Evolutionary conservation across 1,140 invertebrate genomes (phyloP).

Genomic region (Argopecten irradians): DNA sequence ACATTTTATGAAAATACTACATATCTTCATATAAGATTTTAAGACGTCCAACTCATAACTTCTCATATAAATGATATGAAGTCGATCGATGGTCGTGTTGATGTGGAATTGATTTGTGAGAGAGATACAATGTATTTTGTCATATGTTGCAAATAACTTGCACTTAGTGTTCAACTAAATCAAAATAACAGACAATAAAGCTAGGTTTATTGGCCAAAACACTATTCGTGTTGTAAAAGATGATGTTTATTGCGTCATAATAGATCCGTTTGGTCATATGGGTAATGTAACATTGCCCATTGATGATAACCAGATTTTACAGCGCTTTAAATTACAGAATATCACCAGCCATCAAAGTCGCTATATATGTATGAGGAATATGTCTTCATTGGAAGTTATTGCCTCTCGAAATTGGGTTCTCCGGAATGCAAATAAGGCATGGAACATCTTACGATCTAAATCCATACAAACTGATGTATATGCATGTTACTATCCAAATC

Average conservation of each 20-base stretch:
- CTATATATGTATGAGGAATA: neutral
- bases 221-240: neutral
- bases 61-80: neutral
- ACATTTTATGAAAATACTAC: neutral
- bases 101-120: neutral
- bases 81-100: neutral
- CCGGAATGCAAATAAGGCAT: neutral
- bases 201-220: neutral
- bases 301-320: neutral
- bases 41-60: slow-evolving; percentile 14
- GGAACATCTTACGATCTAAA: neutral
- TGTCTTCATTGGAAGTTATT: neutral
- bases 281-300: neutral
- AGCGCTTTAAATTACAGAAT: neutral
- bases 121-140: neutral
- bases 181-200: neutral
- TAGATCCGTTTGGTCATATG: neutral
- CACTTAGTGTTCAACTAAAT: neutral
- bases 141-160: neutral
- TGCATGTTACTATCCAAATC: neutral
- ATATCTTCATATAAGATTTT: neutral
- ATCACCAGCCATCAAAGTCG: neutral
- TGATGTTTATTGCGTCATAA: neutral
- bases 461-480: neutral
- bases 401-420: neutral